phyloP scores from a whole-genome alignment of 2,888 invertebrate species.

The Pimpla rufipes region DNA sequence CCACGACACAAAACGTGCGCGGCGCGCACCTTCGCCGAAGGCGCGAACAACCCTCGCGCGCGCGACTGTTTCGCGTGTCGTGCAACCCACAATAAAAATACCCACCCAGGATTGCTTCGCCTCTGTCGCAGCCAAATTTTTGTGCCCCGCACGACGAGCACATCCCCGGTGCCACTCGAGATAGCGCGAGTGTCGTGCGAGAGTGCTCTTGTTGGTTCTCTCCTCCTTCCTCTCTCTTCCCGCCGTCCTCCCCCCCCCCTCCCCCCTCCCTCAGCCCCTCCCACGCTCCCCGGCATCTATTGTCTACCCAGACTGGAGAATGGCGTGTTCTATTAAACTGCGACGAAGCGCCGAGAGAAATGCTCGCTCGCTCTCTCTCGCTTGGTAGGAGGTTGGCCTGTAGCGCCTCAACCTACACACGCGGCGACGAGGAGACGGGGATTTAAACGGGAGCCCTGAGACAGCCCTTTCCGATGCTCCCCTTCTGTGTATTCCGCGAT shows the following conservation, averaged over 20 bases:
- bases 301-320: conserved; percentile 66
- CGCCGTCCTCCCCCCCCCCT: neutral
- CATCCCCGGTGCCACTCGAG: conserved; percentile 43
- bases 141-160: conserved; percentile 18
- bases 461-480: conserved; percentile 33
- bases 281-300: conserved; percentile 46
- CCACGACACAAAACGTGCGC: no score
- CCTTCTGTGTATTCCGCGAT: conserved; percentile 53
- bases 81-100: conserved; percentile 10
- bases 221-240: neutral
- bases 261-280: neutral
- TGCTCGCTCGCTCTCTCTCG: conserved; percentile 54
- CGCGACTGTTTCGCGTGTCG: conserved; percentile 2
- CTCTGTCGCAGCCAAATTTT: conserved; percentile 48
- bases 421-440: conserved; percentile 33
- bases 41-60: neutral
- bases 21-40: neutral
- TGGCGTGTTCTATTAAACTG: conserved; percentile 66
- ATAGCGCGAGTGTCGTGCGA: conserved; percentile 36
- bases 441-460: conserved; percentile 46
- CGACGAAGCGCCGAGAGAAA: conserved; percentile 39
- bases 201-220: conserved; percentile 45
- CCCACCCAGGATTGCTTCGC: conserved; percentile 13
- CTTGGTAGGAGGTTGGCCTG: conserved; percentile 20
- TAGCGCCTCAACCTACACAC: conserved; percentile 23